Base-by-base conservation (phyloP, 2,797 vertebrate genomes). In the Hippoglossus hippoglossus region DNA sequence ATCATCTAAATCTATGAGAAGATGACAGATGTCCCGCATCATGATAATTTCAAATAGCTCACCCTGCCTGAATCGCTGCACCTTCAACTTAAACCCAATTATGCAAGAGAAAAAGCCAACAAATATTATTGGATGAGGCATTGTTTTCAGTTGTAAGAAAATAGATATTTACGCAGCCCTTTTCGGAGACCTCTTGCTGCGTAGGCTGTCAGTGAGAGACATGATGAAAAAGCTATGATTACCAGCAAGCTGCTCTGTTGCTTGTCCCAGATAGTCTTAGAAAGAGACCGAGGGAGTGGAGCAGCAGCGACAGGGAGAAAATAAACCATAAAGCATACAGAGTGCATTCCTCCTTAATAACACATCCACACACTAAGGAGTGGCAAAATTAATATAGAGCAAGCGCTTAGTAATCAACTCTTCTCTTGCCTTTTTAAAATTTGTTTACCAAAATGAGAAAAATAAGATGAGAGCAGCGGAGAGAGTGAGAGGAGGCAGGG, bases 81-180 rank as follows among this genome's bases (percentile, higher is more conserved):
- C 79, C 83, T 83, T 71, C 28, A 77, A 81, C 82, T 88, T 87
- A 75, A 85, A 84, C 56, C 71, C 49, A 84, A 80, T 90, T 74
- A 62, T 64, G 63, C 66, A 79, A 79, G 44, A 39, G 31, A 39
- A 44, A 85, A 73, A 56, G 61, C 39, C 15, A 57, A 56, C 19
- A 3, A 2, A 54, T 76, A 54, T 41, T 19, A 57, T 44, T 39
- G 55, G 46, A 60, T 53, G 25, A 69, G 19, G 16, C 25, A 67
- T 25, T 49, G 63, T 80, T 81, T 80, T 78, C 21, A 9, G 28
- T 50, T 73, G 70, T 71, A 71, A 70, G 19, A 55, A 85, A 70
- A 80, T 10, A 36, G 9, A 81, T 22, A 65, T 80, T 67, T 68
- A n/a, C 5, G 47, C 44, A 24, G 36, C 63, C 59, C 16, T 54